Evolutionary conservation across 1,140 invertebrate genomes (phyloP).

Genomic region (Trichonephila clavata): DNA sequence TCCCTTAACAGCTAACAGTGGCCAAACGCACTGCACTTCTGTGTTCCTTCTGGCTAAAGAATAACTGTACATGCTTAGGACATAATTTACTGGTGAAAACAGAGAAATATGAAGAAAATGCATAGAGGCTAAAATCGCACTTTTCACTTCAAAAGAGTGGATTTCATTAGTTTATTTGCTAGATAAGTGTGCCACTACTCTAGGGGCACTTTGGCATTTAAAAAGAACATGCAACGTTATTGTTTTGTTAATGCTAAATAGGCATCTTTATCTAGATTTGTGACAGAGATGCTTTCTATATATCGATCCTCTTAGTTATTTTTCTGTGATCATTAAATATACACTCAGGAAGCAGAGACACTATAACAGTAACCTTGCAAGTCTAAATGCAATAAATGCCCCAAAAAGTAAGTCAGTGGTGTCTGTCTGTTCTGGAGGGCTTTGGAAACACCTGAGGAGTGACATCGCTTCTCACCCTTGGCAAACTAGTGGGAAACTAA

Average conservation of each 20-base stretch:
- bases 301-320: neutral
- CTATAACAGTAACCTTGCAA: constrained; percentile 75
- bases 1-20: constrained; percentile 2
- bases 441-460: constrained; percentile 50
- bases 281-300: neutral
- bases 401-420: constrained; percentile 11
- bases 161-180: constrained; percentile 73
- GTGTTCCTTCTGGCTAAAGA: constrained; percentile 67
- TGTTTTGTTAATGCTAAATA: constrained; percentile 75
- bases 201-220: constrained; percentile 75
- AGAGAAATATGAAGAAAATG: constrained; percentile 68
- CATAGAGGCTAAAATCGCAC: constrained; percentile 74
- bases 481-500: constrained; percentile 52
- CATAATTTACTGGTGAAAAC: constrained; percentile 41
- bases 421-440: constrained; percentile 16
- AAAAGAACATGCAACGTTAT: constrained; percentile 70
- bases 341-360: constrained; percentile 67
- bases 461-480: constrained; percentile 8
- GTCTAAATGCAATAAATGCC: constrained; percentile 71
- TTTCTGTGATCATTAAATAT: constrained; percentile 13
- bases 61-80: constrained; percentile 63
- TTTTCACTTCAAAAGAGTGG: constrained; percentile 75
- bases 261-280: constrained; percentile 36
- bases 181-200: constrained; percentile 74
- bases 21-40: neutral